These are phyloP conservation scores for Cotesia glomerata DNA, from an alignment of 1,140 invertebrate genomes.

Conservation along the genomic window DNA sequence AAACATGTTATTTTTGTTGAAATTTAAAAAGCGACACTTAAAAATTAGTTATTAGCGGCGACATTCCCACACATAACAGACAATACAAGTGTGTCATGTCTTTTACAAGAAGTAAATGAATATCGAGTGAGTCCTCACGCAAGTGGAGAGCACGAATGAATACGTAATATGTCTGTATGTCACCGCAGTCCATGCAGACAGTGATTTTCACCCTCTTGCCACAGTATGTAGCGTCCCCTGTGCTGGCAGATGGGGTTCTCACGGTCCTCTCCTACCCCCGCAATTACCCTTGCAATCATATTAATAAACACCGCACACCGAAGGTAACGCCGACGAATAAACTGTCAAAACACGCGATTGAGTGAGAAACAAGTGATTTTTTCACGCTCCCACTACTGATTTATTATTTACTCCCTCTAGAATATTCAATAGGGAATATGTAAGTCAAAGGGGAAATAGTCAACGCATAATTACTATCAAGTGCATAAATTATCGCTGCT, in stretches of 20 bases:
- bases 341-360: conserved; percentile 12
- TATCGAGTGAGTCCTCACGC: neutral
- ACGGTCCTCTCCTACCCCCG: conserved; percentile 3
- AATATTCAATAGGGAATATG: too few species aligned
- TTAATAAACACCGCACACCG: neutral
- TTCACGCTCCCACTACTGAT: neutral
- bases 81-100: neutral
- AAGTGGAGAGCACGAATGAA: conserved; percentile 16
- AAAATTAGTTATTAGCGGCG: neutral
- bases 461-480: too few species aligned
- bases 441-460: too few species aligned
- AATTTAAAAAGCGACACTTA: neutral
- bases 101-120: neutral
- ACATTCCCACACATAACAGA: conserved; percentile 30
- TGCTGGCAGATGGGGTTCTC: conserved; percentile 22
- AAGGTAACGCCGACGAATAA: too few species aligned
- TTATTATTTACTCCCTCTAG: too few species aligned
- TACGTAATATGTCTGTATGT: conserved; percentile 4
- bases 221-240: neutral
- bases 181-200: neutral
- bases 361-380: neutral
- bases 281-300: neutral
- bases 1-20: neutral
- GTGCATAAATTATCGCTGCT: too few species aligned
- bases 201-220: conserved; percentile 22